Evolutionary conservation across 2,888 invertebrate genomes (phyloP), one percentile per base, ranked within the genome.

Genomic region (Chrysodeixis includens): DNA sequence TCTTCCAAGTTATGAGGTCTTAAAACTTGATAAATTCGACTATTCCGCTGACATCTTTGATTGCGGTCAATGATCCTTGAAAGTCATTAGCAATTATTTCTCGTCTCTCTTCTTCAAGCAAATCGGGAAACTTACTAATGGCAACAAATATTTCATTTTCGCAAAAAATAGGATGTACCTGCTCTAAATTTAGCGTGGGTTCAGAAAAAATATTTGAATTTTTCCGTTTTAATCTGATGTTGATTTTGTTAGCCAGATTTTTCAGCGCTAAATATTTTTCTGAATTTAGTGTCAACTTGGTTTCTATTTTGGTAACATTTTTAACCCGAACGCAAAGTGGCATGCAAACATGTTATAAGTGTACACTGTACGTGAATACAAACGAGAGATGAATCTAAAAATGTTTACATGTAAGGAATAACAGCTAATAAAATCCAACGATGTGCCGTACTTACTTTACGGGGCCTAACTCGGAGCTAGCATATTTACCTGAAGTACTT

Each of bases 81-180:
- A 69, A 73, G 30, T 62, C 30, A 69, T 69, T 73, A 57, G 56
- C 59, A 60, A 70, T 74, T 51, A 74, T 72, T 69, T 22, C 51
- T 59, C 22, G 22, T 62, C 52, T 70, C 32, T 70, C 44, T 30
- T 59, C 60, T 67, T 56, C 22, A 61, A 69, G 62, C 62, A 70
- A 62, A 70, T 66, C 62, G 62, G 62, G 54, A 20, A 70, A 62
- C 51, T 62, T 57, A 57, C 53, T 62, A 75, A 75, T 57, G 62
- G 35, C 49, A 74, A 56, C 16, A 51, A 62, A 66, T 70, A 75
- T 70, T 69, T 66, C 26, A 74, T 62, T 73, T 54, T 35, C 44
- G 61, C 61, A 65, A 58, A 54, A 62, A 69, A 71, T 56, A 65
- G 58, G 61, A 64, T 69, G 44, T 57, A 60, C 40, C 10, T 8